Conservation (phyloP, 2,797 vertebrate species). For the Arnoldichthys spilopterus region DNA sequence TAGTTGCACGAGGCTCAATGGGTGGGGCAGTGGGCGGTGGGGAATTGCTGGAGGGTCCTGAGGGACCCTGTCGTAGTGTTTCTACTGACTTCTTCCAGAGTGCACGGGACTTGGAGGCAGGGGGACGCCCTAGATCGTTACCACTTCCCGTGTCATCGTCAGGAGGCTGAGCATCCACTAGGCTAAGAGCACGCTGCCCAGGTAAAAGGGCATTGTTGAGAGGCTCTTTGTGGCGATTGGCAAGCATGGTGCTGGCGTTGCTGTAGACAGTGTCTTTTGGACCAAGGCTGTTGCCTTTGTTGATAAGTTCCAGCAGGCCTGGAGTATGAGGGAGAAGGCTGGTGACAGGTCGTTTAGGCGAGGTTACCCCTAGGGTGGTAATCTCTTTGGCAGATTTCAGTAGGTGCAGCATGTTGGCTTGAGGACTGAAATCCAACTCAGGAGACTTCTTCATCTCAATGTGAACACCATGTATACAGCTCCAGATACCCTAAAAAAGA, state of each 20-base stretch:
- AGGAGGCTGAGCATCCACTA: conserved; percentile 87
- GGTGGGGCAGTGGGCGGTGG: conserved; percentile 70
- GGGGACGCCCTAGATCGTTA: conserved; percentile 47
- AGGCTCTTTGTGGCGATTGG: conserved; percentile 92
- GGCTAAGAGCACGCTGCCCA: conserved; percentile 79
- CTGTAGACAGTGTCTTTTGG: conserved; percentile 91
- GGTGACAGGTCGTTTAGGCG: conserved; percentile 85
- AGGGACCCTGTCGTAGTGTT: conserved; percentile 87
- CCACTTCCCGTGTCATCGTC: conserved; percentile 39
- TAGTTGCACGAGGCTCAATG: conserved; percentile 77
- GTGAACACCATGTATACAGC: conserved; percentile 97
- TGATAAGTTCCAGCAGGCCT: conserved; percentile 73
- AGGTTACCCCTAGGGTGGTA: conserved; percentile 83
- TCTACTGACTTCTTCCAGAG: conserved; percentile 98
- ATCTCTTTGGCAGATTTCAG: conserved; percentile 94
- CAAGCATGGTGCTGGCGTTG: conserved; percentile 88
- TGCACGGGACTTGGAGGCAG: conserved; percentile 87
- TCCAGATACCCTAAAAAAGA: conserved; percentile 90
- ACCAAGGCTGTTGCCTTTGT: conserved; percentile 81
- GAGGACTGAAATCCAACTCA: conserved; percentile 90
- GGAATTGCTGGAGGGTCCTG: conserved; percentile 73
- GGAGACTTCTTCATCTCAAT: conserved; percentile 96
- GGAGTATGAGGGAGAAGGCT: conserved; percentile 75
- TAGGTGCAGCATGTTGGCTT: conserved; percentile 96
- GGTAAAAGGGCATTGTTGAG: conserved; percentile 92